phyloP scores from a whole-genome alignment of 2,888 invertebrate genomes.

The Cistogaster globosa region DNA sequence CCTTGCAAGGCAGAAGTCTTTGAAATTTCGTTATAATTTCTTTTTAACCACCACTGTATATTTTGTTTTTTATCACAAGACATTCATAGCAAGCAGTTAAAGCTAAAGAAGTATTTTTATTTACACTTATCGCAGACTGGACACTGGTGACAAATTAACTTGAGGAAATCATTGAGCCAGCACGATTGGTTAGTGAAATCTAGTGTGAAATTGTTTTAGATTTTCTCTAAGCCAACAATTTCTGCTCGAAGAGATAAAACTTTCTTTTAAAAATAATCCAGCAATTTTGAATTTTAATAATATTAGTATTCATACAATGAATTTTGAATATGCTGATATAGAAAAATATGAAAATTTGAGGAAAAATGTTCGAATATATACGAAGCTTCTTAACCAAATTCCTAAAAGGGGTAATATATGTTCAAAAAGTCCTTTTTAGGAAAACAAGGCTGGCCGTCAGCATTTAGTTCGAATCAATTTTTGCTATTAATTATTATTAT shows the following conservation, averaged over 20 bases:
- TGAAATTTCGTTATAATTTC: neutral
- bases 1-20: no score
- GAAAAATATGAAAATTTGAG: neutral
- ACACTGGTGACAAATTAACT: conserved; percentile 70
- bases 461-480: no score
- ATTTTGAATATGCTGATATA: no score
- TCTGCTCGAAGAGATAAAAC: conserved; percentile 39
- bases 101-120: conserved; percentile 35
- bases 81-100: conserved; percentile 25
- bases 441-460: no score
- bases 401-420: no score
- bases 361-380: neutral
- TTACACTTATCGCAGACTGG: conserved; percentile 64
- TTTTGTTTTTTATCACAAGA: conserved; percentile 34
- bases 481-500: no score
- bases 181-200: conserved; percentile 61
- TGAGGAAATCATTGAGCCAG: conserved; percentile 42
- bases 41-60: conserved; percentile 28
- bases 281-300: neutral
- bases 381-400: neutral
- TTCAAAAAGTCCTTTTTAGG: no score
- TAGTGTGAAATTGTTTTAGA: conserved; percentile 64
- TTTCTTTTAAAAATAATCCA: neutral
- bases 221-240: conserved; percentile 11
- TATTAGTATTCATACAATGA: no score